phyloP scores from a whole-genome alignment of 1,140 invertebrate species.

The Sogatella furcifera region DNA sequence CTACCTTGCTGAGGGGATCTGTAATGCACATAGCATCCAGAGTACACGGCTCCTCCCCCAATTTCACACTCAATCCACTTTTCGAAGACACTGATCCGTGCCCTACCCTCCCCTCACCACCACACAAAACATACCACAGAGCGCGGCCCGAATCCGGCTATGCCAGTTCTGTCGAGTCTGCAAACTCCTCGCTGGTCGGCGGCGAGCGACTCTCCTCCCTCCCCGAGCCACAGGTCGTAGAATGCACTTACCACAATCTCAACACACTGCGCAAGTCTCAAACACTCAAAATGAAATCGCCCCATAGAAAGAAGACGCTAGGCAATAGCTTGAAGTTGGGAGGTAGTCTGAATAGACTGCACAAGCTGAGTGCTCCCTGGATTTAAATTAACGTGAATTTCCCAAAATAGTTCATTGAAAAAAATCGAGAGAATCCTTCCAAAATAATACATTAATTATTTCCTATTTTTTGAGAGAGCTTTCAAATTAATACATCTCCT shows the following conservation, averaged over 20 bases:
- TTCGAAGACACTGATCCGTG: slow-evolving; percentile 15
- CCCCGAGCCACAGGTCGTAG: slow-evolving; percentile 28
- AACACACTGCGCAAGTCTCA: slow-evolving; percentile 10
- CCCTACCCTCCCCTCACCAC: neutral
- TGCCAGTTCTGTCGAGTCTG: slow-evolving; percentile 20
- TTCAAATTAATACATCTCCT: too few relatives aligned
- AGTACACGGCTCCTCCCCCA: slow-evolving; percentile 14
- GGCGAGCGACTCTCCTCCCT: slow-evolving; percentile 27
- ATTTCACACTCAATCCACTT: slow-evolving; percentile 22
- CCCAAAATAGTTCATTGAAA: too few relatives aligned
- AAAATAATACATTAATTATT: too few relatives aligned
- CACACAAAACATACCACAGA: neutral
- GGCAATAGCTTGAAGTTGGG: neutral
- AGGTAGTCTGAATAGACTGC: slow-evolving; percentile 3
- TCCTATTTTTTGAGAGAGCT: too few relatives aligned
- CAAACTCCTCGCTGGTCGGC: slow-evolving; percentile 2
- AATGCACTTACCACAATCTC: slow-evolving; percentile 28
- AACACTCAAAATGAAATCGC: slow-evolving; percentile 19
- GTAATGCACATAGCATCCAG: slow-evolving; percentile 17
- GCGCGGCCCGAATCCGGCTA: slow-evolving; percentile 19
- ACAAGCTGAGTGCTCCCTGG: too few relatives aligned
- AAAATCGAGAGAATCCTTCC: too few relatives aligned
- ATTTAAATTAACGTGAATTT: too few relatives aligned
- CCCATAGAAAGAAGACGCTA: too few relatives aligned
- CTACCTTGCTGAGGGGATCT: slow-evolving; percentile 15